Evolutionary conservation across 2,797 vertebrate species (phyloP), one percentile per base, ranked within the genome.

Genomic region (Danionella dracula): DNA sequence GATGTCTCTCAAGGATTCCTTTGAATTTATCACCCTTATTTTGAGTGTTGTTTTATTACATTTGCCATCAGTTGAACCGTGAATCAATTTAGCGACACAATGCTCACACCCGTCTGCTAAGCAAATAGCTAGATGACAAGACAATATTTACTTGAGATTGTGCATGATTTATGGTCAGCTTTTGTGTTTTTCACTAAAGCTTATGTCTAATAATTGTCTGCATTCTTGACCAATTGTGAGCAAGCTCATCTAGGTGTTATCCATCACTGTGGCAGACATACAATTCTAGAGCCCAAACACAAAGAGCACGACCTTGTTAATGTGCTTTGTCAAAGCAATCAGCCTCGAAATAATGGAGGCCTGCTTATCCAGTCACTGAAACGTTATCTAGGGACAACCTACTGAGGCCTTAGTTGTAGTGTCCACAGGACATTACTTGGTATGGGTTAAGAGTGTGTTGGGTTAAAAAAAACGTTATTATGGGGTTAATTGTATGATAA

Each of bases 191-290:
- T 61, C 54, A 63, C 60, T 72, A 58, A 75, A 72, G 70, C 72
- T 73, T 73, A 68, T 70, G 70, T 57, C 64, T 75, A 66, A 77
- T 75, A 75, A 77, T 73, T 68, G 73, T 72, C 64, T 59, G 21
- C 42, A 55, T 70, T 76, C 63, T 49, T 46, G 53, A 40, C 41
- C 66, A 67, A 68, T 68, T 67, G 70, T 71, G 42, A 64, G 45
- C 35, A n/a, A 54, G 46, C 62, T 61, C 72, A 71, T 73, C 69
- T 49, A 46, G 40, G 53, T 70, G 70, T 69, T 56, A 75, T 73
- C 70, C 73, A 82, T 85, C 79, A 80, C 82, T 69, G 76, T 67
- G 72, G 78, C 63, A 74, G 76, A 72, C 76, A 77, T 79, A 76
- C 23, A 77, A 71, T 79, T 81, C 69, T 21, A 23, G 66, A 37